Evolutionary conservation across 2,113 vertebrate genomes (phyloP), one percentile per base, ranked within the genome.

Genomic region (Phylloscopus whistleri): DNA sequence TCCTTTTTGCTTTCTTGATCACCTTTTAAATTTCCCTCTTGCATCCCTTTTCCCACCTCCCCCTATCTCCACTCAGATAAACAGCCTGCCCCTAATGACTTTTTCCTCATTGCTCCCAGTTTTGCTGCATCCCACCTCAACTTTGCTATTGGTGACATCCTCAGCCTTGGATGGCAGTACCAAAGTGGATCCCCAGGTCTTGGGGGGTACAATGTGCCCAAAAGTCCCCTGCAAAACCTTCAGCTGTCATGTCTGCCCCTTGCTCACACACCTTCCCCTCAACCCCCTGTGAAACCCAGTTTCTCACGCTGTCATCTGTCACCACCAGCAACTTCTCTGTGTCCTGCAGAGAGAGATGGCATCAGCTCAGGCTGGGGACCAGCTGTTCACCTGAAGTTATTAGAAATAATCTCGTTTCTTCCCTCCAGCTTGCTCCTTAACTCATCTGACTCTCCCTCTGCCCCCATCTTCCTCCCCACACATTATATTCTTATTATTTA

Each of bases 311-410:
- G 31, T 53, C 51, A 37, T 31, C 46, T 43, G 43, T 74, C 39
- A 48, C 18, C 18, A 44, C 9, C 48, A 51, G 53, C 33, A 41
- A 30, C 73, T 89, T 84, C 52, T 78, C 35, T 30, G 30, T 0
- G 1, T 72, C 60, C 27, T 70, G 62, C 48, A 72, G 74, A 84
- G 66, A 67, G 3, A 87, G 22, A 23, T 13, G 56, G 23, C 4
- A 2, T 37, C 55, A 46, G 37, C 2, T 1, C 0, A 0, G 48
- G 28, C 18, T 10, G 21, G 56, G 37, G 55, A 76, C n/a, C 68
- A 74, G 68, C 68, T 91, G 31, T 24, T 37, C 46, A 12, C n/a
- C 46, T 74, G 73, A 37, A 78, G 51, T 28, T 31, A 19, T 53
- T 39, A n/a, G 12, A 16, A 23, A 37, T 43, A 22, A 28, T 13